These are phyloP conservation scores for Tetramorium bicarinatum DNA, from an alignment of 2,888 invertebrate genomes.

Conservation along the genomic window DNA sequence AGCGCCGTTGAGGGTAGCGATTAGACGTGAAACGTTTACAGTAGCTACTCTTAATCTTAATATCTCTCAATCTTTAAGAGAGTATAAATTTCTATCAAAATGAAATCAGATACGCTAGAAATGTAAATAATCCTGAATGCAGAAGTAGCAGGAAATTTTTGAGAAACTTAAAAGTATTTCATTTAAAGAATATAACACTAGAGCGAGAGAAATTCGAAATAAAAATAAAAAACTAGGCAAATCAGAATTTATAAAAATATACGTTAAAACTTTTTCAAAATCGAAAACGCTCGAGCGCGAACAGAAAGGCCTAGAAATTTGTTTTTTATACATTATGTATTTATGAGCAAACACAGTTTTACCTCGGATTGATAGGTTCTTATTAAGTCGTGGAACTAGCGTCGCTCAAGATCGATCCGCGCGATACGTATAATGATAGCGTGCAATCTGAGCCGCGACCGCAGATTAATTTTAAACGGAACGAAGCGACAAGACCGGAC, in stretches of 20 bases:
- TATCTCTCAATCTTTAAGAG: constrained; percentile 26
- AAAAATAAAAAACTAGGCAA: neutral
- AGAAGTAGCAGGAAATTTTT: neutral
- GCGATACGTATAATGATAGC: constrained; percentile 38
- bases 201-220: neutral
- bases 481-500: constrained; percentile 19
- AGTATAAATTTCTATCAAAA: neutral
- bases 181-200: neutral
- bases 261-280: neutral
- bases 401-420: neutral
- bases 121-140: neutral
- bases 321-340: neutral
- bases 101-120: neutral
- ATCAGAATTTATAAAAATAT: neutral
- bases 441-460: constrained; percentile 60
- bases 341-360: constrained; percentile 24
- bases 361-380: neutral
- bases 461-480: constrained; percentile 30
- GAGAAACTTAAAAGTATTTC: neutral
- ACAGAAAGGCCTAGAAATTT: neutral
- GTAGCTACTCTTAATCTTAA: neutral
- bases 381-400: constrained; percentile 21
- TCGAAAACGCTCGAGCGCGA: neutral
- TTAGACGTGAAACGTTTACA: constrained; percentile 23
- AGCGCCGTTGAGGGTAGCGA: constrained; percentile 13